phyloP scores from a whole-genome alignment of 2,888 invertebrate genomes.

The Parasteatoda lunata region DNA sequence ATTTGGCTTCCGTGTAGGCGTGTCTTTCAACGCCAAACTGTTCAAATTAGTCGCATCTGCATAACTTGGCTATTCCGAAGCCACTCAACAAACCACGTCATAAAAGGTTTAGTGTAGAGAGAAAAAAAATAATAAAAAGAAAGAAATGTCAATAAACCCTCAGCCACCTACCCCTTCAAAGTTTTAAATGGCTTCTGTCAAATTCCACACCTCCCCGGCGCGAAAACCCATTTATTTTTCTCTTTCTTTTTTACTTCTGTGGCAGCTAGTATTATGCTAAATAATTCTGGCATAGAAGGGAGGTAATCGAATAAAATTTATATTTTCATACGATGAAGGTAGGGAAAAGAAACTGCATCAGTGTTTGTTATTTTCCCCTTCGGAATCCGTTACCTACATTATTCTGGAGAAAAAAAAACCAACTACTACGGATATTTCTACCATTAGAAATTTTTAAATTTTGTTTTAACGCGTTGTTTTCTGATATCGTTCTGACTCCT shows the following conservation, averaged over 20 bases:
- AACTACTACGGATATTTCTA: too few species aligned
- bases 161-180: constrained; percentile 6
- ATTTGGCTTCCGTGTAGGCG: constrained; percentile 17
- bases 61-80: constrained; percentile 29
- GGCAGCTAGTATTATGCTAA: constrained; percentile 31
- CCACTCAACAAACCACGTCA: constrained; percentile 24
- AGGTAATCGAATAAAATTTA: constrained; percentile 13
- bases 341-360: too few species aligned
- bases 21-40: constrained; percentile 2
- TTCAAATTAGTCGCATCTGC: constrained; percentile 40
- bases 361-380: too few species aligned
- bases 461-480: too few species aligned
- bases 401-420: too few species aligned
- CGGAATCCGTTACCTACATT: too few species aligned
- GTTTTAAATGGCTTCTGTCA: background rate
- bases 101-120: constrained; percentile 21
- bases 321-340: background rate
- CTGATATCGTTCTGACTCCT: too few species aligned
- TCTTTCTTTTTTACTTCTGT: background rate
- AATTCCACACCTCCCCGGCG: constrained; percentile 16
- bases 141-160: constrained; percentile 17
- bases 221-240: constrained; percentile 27
- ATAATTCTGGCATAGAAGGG: constrained; percentile 29
- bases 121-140: background rate
- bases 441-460: too few species aligned